Evolutionary conservation across 1,140 invertebrate genomes (phyloP).

Genomic region (Psilanteris sp.): DNA sequence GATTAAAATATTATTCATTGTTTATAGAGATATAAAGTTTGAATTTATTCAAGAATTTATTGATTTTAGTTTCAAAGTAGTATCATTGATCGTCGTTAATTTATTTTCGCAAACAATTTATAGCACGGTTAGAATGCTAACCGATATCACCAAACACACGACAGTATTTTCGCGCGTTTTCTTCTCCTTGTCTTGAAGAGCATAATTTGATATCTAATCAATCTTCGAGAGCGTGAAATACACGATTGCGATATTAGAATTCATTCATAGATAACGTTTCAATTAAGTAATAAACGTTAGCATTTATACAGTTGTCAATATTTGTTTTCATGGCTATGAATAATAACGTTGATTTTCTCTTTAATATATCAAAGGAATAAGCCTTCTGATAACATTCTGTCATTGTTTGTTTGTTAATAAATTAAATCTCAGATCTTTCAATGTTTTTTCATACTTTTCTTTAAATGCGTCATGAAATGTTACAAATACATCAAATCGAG

Average conservation of each 20-base stretch:
- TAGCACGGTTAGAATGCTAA: too few relatives aligned
- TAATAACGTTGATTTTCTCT: background rate
- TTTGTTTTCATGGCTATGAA: background rate
- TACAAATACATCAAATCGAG: too few relatives aligned
- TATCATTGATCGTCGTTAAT: too few relatives aligned
- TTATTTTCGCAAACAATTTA: too few relatives aligned
- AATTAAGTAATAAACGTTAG: background rate
- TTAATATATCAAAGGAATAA: background rate
- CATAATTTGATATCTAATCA: constrained; percentile 2
- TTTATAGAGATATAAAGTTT: too few relatives aligned
- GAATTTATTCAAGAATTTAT: too few relatives aligned
- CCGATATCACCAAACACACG: too few relatives aligned
- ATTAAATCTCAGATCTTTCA: background rate
- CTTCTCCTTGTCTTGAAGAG: too few relatives aligned
- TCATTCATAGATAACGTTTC: background rate
- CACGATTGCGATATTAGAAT: background rate
- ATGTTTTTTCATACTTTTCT: background rate
- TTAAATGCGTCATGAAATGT: too few relatives aligned
- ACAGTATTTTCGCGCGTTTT: too few relatives aligned
- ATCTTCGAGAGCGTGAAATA: background rate
- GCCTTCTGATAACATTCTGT: background rate
- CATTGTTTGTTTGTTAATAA: constrained; percentile 11
- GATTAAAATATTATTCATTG: too few relatives aligned
- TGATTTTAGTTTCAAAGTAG: too few relatives aligned
- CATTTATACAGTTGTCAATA: background rate